Percentiles rank a stretch among this genome's conserved stretches.
Evolutionary conservation across 2,797 vertebrate species (phyloP).

Genomic region (Eurystomus glaucurus): DNA sequence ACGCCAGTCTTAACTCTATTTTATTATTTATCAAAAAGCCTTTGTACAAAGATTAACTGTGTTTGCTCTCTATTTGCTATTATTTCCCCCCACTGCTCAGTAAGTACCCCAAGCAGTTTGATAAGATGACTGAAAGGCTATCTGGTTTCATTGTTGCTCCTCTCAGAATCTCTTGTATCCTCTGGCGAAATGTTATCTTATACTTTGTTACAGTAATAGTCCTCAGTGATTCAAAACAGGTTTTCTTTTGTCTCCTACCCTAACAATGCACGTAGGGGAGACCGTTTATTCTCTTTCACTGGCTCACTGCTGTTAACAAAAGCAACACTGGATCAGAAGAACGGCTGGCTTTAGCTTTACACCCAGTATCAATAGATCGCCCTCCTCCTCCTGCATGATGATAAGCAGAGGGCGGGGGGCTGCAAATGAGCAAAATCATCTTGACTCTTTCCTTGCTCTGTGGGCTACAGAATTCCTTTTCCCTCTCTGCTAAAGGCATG

Average conservation of each 20-base stretch:
- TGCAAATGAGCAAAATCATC: not conserved
- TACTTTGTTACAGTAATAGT: conserved; percentile 79
- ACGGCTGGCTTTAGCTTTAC: conserved; percentile 46
- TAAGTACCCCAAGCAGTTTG: conserved; percentile 68
- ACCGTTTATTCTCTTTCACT: conserved; percentile 62
- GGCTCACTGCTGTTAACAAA: conserved; percentile 53
- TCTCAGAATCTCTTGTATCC: conserved; percentile 79
- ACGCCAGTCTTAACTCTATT: not conserved
- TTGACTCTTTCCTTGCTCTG: not conserved
- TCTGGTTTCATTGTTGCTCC: conserved; percentile 77
- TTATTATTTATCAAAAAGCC: conserved; percentile 73
- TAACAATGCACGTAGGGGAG: conserved; percentile 44
- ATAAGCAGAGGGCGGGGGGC: not conserved
- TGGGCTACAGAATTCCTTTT: not conserved
- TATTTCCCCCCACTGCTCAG: conserved; percentile 75
- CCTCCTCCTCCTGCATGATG: conserved; percentile 45
- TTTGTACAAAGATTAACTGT: conserved; percentile 78
- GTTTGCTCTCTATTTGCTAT: conserved; percentile 77
- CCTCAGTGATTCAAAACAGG: conserved; percentile 74
- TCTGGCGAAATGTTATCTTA: conserved; percentile 78
- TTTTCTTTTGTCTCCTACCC: conserved; percentile 64
- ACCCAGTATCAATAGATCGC: conserved; percentile 52
- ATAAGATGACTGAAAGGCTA: conserved; percentile 81
- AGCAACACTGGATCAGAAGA: conserved; percentile 57
- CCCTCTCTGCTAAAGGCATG: not conserved